Evolutionary conservation across 2,113 vertebrate species (phyloP).

Genomic region (Prionailurus viverrinus): DNA sequence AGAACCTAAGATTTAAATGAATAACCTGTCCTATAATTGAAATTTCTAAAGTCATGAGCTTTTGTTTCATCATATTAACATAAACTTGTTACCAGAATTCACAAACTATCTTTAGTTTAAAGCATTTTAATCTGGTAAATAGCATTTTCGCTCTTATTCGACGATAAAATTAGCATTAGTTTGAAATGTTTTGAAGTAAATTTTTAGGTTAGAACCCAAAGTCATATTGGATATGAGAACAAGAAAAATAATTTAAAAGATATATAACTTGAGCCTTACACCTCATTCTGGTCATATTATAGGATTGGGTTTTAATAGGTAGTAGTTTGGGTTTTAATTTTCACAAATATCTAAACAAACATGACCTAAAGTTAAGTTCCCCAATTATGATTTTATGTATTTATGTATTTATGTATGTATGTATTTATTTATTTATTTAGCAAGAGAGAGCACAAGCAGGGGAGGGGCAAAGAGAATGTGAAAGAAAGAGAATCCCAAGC

Average conservation of each 20-base stretch:
- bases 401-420: too few relatives aligned
- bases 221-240: not conserved
- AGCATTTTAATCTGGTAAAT: not conserved
- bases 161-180: conserved; percentile 11
- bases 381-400: not conserved
- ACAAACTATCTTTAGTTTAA: not conserved
- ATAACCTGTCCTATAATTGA: not conserved
- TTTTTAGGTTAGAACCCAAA: conserved; percentile 36
- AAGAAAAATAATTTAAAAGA: conserved; percentile 6
- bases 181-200: conserved; percentile 51
- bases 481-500: too few relatives aligned
- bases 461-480: too few relatives aligned
- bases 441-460: too few relatives aligned
- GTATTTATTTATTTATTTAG: too few relatives aligned
- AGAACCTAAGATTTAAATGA: conserved; percentile 4
- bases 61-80: conserved; percentile 27
- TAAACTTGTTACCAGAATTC: conserved; percentile 10
- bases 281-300: not conserved
- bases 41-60: conserved; percentile 27
- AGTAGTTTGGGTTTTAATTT: conserved; percentile 30
- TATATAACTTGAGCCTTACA: not conserved
- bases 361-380: conserved; percentile 19
- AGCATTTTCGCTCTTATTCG: not conserved
- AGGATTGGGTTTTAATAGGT: conserved; percentile 6
- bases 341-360: not conserved